Conservation (phyloP, 1,140 invertebrate genomes). For the Tetragnatha versicolor region DNA sequence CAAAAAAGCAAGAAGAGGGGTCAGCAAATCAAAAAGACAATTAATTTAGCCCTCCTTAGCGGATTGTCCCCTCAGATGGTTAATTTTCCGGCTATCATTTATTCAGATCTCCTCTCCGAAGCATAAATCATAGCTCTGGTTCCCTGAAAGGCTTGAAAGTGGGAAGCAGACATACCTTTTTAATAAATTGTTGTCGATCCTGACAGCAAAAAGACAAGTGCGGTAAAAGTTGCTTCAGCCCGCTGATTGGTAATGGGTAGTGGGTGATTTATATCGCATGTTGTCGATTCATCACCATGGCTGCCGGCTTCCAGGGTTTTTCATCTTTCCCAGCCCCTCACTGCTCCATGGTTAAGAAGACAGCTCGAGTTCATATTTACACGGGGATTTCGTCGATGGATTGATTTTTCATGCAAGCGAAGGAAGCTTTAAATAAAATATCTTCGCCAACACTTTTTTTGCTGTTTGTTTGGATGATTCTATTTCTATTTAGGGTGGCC, state of each 20-base stretch:
- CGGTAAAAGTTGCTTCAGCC: constrained; percentile 47
- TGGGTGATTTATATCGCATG: constrained; percentile 26
- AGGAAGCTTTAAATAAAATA: too few relatives aligned
- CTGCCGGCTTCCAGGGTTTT: neutral
- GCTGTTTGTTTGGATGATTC: too few relatives aligned
- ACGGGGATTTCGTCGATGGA: too few relatives aligned
- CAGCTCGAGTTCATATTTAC: neutral
- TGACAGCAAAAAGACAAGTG: constrained; percentile 51
- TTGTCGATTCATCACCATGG: constrained; percentile 30
- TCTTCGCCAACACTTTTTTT: too few relatives aligned
- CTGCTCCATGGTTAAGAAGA: neutral
- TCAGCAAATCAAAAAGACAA: constrained; percentile 25
- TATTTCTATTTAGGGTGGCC: too few relatives aligned
- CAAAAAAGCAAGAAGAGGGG: neutral
- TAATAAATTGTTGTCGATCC: constrained; percentile 45
- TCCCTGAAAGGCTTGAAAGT: constrained; percentile 37
- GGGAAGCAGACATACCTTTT: constrained; percentile 43
- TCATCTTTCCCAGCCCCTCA: neutral
- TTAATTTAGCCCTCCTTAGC: constrained; percentile 42
- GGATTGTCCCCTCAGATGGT: constrained; percentile 31
- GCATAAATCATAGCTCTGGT: constrained; percentile 18
- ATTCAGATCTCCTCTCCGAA: constrained; percentile 37
- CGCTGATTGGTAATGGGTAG: constrained; percentile 37
- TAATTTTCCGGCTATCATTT: constrained; percentile 44
- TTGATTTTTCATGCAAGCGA: too few relatives aligned